Evolutionary conservation across 2,797 vertebrate species (phyloP).

Genomic region (Scolopax rusticola): DNA sequence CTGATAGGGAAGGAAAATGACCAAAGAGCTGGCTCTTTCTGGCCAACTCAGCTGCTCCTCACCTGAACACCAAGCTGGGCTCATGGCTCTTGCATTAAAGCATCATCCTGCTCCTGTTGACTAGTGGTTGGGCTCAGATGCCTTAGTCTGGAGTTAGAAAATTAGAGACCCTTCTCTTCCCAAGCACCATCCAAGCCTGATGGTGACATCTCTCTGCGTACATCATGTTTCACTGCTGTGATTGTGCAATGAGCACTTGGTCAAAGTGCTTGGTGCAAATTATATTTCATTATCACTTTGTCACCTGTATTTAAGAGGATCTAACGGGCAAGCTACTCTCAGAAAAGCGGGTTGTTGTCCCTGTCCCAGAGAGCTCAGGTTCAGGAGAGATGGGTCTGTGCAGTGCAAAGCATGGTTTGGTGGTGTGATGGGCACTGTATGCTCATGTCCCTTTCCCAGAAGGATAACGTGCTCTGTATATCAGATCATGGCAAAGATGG

Average conservation of each 20-base stretch:
- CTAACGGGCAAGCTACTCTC: background rate
- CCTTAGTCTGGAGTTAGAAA: background rate
- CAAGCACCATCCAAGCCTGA: background rate
- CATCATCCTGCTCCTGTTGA: rapidly evolving
- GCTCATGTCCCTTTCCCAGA: background rate
- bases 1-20: background rate
- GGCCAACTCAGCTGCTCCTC: background rate
- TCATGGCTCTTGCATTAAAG: background rate
- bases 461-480: background rate
- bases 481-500: background rate
- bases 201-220: background rate
- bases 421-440: background rate
- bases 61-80: rapidly evolving
- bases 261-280: background rate
- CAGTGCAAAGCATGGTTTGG: background rate
- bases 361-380: background rate
- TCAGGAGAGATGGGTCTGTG: background rate
- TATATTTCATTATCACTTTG: background rate
- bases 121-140: background rate
- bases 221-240: background rate
- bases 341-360: background rate
- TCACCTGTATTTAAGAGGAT: background rate
- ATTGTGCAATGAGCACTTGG: background rate
- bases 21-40: background rate
- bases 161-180: background rate